Base-by-base conservation (phyloP, 2,113 vertebrate genomes). In the Peromyscus maniculatus region DNA sequence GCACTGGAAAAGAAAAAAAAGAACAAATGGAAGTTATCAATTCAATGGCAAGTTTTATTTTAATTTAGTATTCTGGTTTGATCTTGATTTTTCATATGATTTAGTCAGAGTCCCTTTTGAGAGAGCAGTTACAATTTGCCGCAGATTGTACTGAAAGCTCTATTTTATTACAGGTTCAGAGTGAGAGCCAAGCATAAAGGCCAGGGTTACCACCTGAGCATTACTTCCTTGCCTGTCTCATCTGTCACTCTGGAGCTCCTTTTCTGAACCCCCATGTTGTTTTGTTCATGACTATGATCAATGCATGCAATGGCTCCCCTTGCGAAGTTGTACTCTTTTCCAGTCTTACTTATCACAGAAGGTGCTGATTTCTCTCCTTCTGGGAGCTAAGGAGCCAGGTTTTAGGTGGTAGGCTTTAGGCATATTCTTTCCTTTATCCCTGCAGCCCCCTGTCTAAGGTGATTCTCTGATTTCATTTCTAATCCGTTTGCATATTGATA, bases 231-330 rank as follows among this genome's bases (percentile, higher is more conserved):
- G 26, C 6, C 28, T 57, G 11, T 43, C 77, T 36, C 36, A 52
- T n/a, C 21, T 26, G n/a, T 72, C 43, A 62, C 17, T 55, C 3
- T 11, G 0, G 1, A 11, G 13, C 24, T 89, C 11, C 2, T 80
- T 55, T 33, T 5, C 13, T 66, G 31, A 24, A 1, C 5, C 0
- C 31, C 12, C 43, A 55, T 36, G 7, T 0, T 26, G 5, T 39
- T n/a, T 21, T 19, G 15, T 57, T 64, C 64, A 55, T 89, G 66
- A 12, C 36, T 66, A 55, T 66, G 59, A 97, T 69, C 39, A 77
- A 24, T 46, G 3, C 39, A 52, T 3, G 22, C 12, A 22, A 1
- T 64, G 21, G 0, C 9, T 86, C 71, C 2, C 0, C 7, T 67
- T 67, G 31, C 3, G 28, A 36, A 78, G 62, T 39, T 7, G 72